Base-by-base conservation (phyloP, 2,888 invertebrate species). In the Rotaria sp. region DNA sequence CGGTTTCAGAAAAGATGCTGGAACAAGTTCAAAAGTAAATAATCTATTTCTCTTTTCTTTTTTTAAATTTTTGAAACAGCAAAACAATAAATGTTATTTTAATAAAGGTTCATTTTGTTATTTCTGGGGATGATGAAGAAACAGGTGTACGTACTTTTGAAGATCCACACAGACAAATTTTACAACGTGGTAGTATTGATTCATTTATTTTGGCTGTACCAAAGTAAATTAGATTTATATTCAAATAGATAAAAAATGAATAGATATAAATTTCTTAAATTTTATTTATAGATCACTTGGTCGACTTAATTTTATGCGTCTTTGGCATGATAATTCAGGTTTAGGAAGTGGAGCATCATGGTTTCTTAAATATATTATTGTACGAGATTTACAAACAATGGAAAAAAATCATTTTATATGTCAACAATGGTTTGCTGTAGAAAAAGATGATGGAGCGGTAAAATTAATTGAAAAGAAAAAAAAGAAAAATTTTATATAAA, bases 311-410 rank as follows among this genome's bases (percentile, higher is more conserved):
- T 84, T 52, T 35, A 50, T 84, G 38, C 84, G 84, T 38, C 15
- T 92, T 13, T 92, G 92, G 92, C 92, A 92, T 87, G 92, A 92
- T 89, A 92, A 92, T 89, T 90, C 90, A 13, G 92, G 92, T 2
- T 89, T 90, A 87, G 92, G 92, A 0, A 89, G 89, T 84, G 89
- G 89, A 87, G 91, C 90, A 3, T 91, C 92, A 0, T 92, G 92
- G 92, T 92, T 90, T 87, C 88, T 92, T 67, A 91, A 91, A 87
- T 91, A 91, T 88, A 88, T 92, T 85, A 88, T 91, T 10, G 89
- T 92, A 18, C 87, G 90, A 21, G 92, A 92, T 88, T 89, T 92
- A 7, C 92, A 92, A 89, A 92, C 92, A 0, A 90, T 90, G 55
- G 88, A 90, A 87, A 91, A 91, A 87, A 91, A 89, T 88, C 89